Conservation (phyloP, 92 coral and sea anemone genomes). For the Palythoa grandis region DNA sequence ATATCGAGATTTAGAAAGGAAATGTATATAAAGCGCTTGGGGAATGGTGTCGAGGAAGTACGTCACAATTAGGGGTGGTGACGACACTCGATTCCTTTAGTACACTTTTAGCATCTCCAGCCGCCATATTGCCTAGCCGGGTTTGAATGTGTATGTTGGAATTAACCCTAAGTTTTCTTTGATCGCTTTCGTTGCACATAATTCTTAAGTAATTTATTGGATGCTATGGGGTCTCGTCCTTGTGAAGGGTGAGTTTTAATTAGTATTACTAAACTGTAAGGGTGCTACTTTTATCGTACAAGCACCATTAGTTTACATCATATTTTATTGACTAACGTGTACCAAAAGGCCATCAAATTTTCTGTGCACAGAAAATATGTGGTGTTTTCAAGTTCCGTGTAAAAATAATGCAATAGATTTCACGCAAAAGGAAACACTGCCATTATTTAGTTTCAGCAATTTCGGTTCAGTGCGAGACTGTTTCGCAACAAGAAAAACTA, state of each 20-base stretch:
- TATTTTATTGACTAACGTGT: background rate
- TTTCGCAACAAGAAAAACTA: slow-evolving; percentile 11
- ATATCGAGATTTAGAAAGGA: background rate
- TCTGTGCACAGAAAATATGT: slow-evolving; percentile 6
- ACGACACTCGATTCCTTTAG: slow-evolving; percentile 54
- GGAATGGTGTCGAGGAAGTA: slow-evolving; percentile 83
- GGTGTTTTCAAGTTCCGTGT: background rate
- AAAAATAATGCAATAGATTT: background rate
- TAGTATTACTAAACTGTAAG: background rate
- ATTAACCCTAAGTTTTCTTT: slow-evolving; percentile 5
- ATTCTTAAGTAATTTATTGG: slow-evolving; percentile 4
- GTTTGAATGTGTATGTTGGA: slow-evolving; percentile 13
- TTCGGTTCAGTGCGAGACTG: background rate
- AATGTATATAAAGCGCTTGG: background rate
- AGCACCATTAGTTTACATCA: background rate
- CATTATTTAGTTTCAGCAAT: slow-evolving; percentile 21
- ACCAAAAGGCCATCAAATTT: background rate
- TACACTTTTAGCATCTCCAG: background rate
- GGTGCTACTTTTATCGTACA: background rate
- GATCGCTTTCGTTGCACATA: slow-evolving; percentile 20
- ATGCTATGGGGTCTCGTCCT: slow-evolving; percentile 39
- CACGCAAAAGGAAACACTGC: background rate
- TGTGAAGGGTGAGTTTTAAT: slow-evolving; percentile 24
- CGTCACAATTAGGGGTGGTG: slow-evolving; percentile 97
- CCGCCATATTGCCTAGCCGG: slow-evolving; percentile 49